Percentiles rank a stretch among this genome's conserved stretches.
Evolutionary conservation across 2,888 invertebrate species (phyloP).

Genomic region (Notodonta ziczac): DNA sequence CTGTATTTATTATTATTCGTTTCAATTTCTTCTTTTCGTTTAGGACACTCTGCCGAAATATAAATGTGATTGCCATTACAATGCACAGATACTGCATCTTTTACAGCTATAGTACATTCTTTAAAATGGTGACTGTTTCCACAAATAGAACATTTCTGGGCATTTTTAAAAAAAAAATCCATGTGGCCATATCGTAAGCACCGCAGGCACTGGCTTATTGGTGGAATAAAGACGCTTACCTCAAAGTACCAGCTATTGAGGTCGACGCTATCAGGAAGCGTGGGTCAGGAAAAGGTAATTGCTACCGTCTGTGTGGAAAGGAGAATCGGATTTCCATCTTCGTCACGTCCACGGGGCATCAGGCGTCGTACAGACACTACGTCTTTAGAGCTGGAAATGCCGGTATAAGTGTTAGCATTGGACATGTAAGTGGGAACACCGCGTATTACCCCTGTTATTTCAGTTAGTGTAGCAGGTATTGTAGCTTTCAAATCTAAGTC

Average conservation of each 20-base stretch:
- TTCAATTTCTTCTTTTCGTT: constrained; percentile 2
- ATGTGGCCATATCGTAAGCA: not conserved
- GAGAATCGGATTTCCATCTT: no score
- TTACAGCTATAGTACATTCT: not conserved
- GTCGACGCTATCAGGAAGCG: not conserved
- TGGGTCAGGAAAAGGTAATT: not conserved
- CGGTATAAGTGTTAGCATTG: not conserved
- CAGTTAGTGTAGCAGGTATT: not conserved
- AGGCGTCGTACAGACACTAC: no score
- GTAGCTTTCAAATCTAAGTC: not conserved
- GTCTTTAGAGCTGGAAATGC: not conserved
- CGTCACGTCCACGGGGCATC: no score
- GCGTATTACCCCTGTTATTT: not conserved
- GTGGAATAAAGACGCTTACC: not conserved
- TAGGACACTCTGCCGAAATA: not conserved
- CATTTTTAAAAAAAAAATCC: not conserved
- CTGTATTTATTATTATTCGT: not conserved
- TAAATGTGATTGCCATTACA: not conserved
- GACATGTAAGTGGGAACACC: not conserved
- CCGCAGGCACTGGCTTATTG: not conserved
- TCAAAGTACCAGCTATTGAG: not conserved
- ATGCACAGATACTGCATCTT: constrained; percentile 1
- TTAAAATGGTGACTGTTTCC: not conserved
- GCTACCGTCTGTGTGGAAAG: not conserved
- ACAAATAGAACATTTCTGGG: not conserved